Evolutionary conservation across 1,140 invertebrate genomes (phyloP).

Genomic region (Melanaphis sacchari): DNA sequence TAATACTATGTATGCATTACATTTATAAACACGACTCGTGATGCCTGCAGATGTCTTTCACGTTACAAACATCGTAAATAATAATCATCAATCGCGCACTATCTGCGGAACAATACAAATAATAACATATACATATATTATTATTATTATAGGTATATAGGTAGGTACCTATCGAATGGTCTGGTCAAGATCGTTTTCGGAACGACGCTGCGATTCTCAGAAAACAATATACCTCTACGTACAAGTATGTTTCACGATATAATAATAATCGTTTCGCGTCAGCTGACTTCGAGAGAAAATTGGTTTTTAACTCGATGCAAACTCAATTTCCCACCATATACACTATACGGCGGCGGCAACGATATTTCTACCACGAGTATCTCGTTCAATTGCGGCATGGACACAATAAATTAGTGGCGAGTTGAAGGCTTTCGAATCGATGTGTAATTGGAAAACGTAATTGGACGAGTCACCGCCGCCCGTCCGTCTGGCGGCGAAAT

Average conservation of each 20-base stretch:
- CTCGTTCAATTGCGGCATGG: neutral
- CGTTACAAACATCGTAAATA: neutral
- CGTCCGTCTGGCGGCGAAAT: slow-evolving; percentile 12
- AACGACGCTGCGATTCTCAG: neutral
- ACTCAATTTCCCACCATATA: neutral
- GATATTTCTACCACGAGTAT: neutral
- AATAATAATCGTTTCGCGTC: neutral
- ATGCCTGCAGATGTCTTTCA: neutral
- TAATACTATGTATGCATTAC: neutral
- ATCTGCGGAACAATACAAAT: neutral
- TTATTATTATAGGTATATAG: too few relatives aligned
- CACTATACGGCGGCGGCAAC: neutral
- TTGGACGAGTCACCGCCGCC: neutral
- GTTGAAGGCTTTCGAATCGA: neutral
- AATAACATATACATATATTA: neutral
- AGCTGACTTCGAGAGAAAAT: slow-evolving; percentile 4
- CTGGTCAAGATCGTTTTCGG: neutral
- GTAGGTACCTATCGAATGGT: neutral
- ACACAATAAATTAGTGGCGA: slow-evolving; percentile 37
- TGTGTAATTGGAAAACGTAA: slow-evolving; percentile 35
- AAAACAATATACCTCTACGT: neutral
- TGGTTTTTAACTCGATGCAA: neutral
- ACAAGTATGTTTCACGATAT: neutral
- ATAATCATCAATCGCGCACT: neutral
- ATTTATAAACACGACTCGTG: neutral